These are phyloP conservation scores for Alsophila aescularia DNA, from an alignment of 2,888 invertebrate genomes.

Conservation along the genomic window DNA sequence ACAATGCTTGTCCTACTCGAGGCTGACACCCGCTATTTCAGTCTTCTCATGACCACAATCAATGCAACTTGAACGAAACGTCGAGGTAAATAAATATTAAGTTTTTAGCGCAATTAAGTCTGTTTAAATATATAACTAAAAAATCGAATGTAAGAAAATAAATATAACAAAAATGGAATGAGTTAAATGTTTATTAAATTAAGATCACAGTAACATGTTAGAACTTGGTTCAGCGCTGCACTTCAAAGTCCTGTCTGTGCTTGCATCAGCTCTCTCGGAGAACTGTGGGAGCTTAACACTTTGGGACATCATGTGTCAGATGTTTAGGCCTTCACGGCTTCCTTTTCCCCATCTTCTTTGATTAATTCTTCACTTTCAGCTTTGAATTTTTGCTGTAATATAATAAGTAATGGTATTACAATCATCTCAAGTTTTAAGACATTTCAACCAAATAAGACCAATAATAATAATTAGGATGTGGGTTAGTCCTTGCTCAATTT, in stretches of 20 bases:
- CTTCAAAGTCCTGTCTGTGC: neutral
- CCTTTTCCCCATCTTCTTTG: slow-evolving; percentile 83
- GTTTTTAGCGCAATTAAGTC: too few species aligned
- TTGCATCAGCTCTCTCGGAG: neutral
- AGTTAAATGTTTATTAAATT: slow-evolving; percentile 12
- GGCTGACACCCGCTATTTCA: too few species aligned
- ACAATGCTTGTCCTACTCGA: too few species aligned
- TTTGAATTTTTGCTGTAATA: slow-evolving; percentile 83
- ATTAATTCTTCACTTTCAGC: slow-evolving; percentile 84
- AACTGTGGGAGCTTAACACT: neutral
- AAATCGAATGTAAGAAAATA: neutral
- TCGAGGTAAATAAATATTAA: too few species aligned
- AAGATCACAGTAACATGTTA: slow-evolving; percentile 30
- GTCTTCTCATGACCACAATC: too few species aligned
- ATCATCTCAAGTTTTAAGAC: too few species aligned
- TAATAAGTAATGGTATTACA: neutral
- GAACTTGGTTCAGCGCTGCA: neutral
- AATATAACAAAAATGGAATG: neutral
- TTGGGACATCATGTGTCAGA: neutral
- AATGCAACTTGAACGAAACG: too few species aligned
- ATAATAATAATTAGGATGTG: too few species aligned
- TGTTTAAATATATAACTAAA: too few species aligned
- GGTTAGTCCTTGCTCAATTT: too few species aligned
- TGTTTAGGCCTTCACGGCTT: slow-evolving; percentile 68
- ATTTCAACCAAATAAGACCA: too few species aligned